Evolutionary conservation across 2,797 vertebrate species (phyloP).

Genomic region (Gorsachius magnificus): DNA sequence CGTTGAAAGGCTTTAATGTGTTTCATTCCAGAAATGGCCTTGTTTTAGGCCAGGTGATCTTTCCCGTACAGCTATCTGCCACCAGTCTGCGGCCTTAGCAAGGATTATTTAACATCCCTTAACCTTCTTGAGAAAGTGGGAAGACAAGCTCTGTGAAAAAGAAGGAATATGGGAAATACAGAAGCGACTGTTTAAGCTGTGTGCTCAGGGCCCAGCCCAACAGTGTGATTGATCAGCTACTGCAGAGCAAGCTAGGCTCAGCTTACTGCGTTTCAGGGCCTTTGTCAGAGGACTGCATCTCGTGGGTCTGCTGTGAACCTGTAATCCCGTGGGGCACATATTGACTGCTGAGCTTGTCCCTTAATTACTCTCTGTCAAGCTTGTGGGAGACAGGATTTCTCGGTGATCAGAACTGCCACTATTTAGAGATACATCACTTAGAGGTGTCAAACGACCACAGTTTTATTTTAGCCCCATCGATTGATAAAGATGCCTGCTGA

Average conservation of each 20-base stretch:
- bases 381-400: not conserved
- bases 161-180: not conserved
- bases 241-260: not conserved
- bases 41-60: not conserved
- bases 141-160: not conserved
- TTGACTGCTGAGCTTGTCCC: not conserved
- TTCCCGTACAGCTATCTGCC: not conserved
- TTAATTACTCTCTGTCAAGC: constrained; percentile 11
- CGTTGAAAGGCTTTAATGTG: not conserved
- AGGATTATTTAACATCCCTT: not conserved
- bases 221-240: not conserved
- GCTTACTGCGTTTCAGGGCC: not conserved
- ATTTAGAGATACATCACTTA: not conserved
- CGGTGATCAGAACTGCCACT: not conserved
- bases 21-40: not conserved
- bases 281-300: not conserved
- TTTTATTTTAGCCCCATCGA: not conserved
- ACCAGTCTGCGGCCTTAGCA: not conserved
- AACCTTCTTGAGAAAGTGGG: not conserved
- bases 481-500: not conserved
- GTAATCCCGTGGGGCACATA: not conserved
- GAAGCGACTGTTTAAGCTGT: not conserved
- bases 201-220: not conserved
- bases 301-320: not conserved
- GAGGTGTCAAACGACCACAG: not conserved